These are phyloP conservation scores for Centropus unirufus DNA, from an alignment of 2,113 vertebrate species.

Conservation along the genomic window DNA sequence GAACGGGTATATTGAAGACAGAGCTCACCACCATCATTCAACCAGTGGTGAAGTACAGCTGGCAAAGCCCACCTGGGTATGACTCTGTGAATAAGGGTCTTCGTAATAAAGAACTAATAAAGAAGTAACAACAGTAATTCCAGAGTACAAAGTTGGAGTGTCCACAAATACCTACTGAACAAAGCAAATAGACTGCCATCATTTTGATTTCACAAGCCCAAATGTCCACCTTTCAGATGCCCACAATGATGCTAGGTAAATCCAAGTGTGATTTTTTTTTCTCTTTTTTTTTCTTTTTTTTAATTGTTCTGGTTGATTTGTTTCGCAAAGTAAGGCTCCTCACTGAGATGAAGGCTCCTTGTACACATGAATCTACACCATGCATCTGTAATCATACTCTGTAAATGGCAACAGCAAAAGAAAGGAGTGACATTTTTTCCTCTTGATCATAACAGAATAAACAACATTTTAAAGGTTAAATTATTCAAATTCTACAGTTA, in stretches of 20 bases:
- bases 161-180: neutral
- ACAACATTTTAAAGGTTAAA: conserved; percentile 80
- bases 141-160: neutral
- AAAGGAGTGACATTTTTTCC: conserved; percentile 75
- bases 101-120: neutral
- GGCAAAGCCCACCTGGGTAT: neutral
- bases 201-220: neutral
- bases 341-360: conserved; percentile 13
- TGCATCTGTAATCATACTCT: conserved; percentile 63
- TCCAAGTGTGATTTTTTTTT: neutral
- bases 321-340: neutral
- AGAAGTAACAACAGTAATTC: neutral
- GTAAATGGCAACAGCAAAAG: conserved; percentile 74
- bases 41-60: neutral
- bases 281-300: neutral
- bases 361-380: conserved; percentile 46
- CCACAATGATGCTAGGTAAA: neutral
- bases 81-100: conserved; percentile 16
- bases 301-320: conserved; percentile 5
- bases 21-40: neutral
- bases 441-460: conserved; percentile 78
- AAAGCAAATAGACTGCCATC: neutral
- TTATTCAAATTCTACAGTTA: conserved; percentile 75
- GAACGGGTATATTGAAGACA: neutral
- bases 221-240: neutral